Percentiles rank a stretch among this genome's conserved stretches.
Evolutionary conservation across 2,888 invertebrate genomes (phyloP).

Genomic region (Parasteatoda lunata): DNA sequence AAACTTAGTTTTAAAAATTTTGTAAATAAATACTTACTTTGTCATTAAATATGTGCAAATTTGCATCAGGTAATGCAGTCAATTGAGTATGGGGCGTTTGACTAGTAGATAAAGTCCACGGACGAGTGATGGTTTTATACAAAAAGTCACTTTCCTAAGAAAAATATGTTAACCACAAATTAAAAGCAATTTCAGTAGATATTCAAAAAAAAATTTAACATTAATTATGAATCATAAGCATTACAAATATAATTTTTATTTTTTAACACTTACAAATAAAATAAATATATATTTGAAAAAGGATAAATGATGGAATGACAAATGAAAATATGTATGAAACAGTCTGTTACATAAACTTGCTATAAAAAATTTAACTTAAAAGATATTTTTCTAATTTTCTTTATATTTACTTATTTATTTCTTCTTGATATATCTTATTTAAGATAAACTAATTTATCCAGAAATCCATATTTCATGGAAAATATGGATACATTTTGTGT

Average conservation of each 20-base stretch:
- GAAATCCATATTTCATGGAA: no score
- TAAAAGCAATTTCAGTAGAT: not conserved
- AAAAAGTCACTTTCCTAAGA: conserved; percentile 74
- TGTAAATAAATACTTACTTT: conserved; percentile 72
- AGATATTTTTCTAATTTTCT: no score
- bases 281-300: not conserved
- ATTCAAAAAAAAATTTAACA: not conserved
- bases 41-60: conserved; percentile 74
- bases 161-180: not conserved
- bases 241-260: not conserved
- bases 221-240: not conserved
- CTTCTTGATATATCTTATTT: no score
- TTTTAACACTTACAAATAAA: not conserved
- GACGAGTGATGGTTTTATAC: conserved; percentile 75
- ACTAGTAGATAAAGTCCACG: conserved; percentile 77
- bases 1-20: no score
- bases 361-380: no score
- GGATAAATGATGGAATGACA: not conserved
- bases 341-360: no score
- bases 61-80: conserved; percentile 74
- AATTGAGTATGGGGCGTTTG: conserved; percentile 77
- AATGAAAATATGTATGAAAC: not conserved
- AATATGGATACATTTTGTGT: no score
- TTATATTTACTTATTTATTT: no score
- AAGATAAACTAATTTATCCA: no score